Conservation (phyloP, 2,888 invertebrate genomes). For the Fragum sueziense region DNA sequence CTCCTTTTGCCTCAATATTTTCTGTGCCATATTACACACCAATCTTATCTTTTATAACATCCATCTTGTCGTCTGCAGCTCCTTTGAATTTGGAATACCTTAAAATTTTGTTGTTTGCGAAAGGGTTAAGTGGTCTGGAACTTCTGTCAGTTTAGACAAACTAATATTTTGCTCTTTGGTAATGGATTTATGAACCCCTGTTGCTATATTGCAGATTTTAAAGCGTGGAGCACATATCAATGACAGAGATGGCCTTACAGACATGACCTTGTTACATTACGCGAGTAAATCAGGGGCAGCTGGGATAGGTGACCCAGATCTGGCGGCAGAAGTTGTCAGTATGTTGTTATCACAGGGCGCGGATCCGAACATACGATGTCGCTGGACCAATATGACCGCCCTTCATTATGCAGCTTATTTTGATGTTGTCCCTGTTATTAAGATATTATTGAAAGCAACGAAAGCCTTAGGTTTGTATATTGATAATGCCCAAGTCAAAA, state of each 20-base stretch:
- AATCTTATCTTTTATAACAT: too few species aligned
- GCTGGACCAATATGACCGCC: constrained; percentile 84
- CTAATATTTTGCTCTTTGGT: too few species aligned
- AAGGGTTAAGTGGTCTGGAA: too few species aligned
- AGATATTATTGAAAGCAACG: constrained; percentile 80
- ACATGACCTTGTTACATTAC: constrained; percentile 84
- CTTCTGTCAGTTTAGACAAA: too few species aligned
- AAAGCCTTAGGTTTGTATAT: constrained; percentile 76
- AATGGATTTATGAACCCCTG: too few species aligned
- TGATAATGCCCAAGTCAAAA: too few species aligned
- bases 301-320: constrained; percentile 81
- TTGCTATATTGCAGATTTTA: constrained; percentile 80
- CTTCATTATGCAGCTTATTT: constrained; percentile 84
- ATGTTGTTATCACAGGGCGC: constrained; percentile 81
- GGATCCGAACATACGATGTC: constrained; percentile 82
- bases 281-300: constrained; percentile 84
- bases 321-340: constrained; percentile 74
- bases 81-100: too few species aligned
- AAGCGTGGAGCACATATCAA: constrained; percentile 83
- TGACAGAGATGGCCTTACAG: constrained; percentile 84
- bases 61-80: too few species aligned
- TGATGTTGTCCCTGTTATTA: constrained; percentile 83
- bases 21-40: too few species aligned
- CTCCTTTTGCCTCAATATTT: too few species aligned
- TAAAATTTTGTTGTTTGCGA: too few species aligned